Evolutionary conservation across 1,140 invertebrate species (phyloP).

Genomic region (honey bee (Apis mellifera)): Amel_HAv3.1 CM009943.2:4108001-4108500

Average conservation of each 20-base stretch:
- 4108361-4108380: conserved; percentile 60
- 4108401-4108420: conserved; percentile 36
- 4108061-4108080: conserved; percentile 56
- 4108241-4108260: conserved; percentile 32
- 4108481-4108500: conserved; percentile 65
- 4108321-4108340: conserved; percentile 25
- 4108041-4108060: conserved; percentile 69
- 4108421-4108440: conserved; percentile 44
- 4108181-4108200: conserved; percentile 62
- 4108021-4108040: conserved; percentile 81
- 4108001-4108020: conserved; percentile 72
- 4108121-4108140: conserved; percentile 76
- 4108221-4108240: conserved; percentile 20
- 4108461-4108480: conserved; percentile 40
- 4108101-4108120: conserved; percentile 69
- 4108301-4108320: not conserved
- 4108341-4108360: conserved; percentile 20
- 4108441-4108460: conserved; percentile 29
- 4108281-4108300: conserved; percentile 24
- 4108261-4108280: conserved; percentile 25
- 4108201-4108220: conserved; percentile 47
- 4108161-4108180: not conserved
- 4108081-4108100: conserved; percentile 55
- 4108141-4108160: conserved; percentile 49
- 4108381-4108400: conserved; percentile 56